These are phyloP conservation scores for Trissoscelio sp. DNA, from an alignment of 2,888 invertebrate genomes.

Conservation along the genomic window DNA sequence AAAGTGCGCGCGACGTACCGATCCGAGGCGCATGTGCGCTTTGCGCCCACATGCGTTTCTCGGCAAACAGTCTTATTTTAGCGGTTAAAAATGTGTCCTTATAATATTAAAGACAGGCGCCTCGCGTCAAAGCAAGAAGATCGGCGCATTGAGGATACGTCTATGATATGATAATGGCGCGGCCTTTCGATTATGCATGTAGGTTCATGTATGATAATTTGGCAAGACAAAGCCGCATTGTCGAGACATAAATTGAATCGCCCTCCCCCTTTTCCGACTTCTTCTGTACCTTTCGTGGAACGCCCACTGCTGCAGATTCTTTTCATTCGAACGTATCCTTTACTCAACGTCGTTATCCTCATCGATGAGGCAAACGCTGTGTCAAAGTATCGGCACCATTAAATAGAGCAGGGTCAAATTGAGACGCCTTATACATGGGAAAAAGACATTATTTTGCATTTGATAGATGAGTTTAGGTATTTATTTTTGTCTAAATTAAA, in stretches of 20 bases:
- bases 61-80: conserved; percentile 59
- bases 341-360: conserved; percentile 70
- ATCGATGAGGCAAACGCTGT: conserved; percentile 31
- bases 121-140: conserved; percentile 73
- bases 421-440: too few relatives aligned
- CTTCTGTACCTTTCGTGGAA: conserved; percentile 67
- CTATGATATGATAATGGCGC: conserved; percentile 79
- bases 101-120: conserved; percentile 74
- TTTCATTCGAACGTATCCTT: conserved; percentile 58
- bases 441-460: too few relatives aligned
- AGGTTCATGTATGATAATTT: conserved; percentile 81
- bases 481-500: too few relatives aligned
- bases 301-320: conserved; percentile 72
- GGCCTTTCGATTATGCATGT: conserved; percentile 76
- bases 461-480: too few relatives aligned
- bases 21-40: conserved; percentile 33
- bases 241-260: conserved; percentile 81
- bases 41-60: conserved; percentile 57
- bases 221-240: conserved; percentile 82
- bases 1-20: conserved; percentile 42
- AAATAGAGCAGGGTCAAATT: conserved; percentile 51
- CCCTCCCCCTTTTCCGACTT: conserved; percentile 63
- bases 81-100: conserved; percentile 57
- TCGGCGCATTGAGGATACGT: conserved; percentile 76
- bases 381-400: conserved; percentile 17